These are phyloP conservation scores for Momotus momota DNA, from an alignment of 2,797 vertebrate genomes.

Conservation along the genomic window DNA sequence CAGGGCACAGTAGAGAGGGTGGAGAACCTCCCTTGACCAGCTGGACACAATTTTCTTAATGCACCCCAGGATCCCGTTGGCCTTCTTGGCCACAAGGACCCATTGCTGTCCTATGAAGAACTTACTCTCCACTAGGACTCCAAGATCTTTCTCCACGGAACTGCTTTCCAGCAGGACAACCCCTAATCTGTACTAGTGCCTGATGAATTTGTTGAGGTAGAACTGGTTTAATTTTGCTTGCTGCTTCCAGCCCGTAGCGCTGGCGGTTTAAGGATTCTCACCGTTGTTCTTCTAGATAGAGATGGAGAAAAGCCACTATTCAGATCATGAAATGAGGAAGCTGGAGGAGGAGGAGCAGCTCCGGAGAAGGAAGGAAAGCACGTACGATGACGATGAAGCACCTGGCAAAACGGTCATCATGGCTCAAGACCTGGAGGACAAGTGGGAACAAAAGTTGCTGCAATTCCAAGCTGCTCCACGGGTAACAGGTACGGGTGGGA, in stretches of 20 bases:
- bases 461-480: constrained; percentile 79
- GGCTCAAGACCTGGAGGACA: constrained; percentile 90
- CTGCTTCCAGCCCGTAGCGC: fast-evolving
- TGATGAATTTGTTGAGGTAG: fast-evolving
- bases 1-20: no score
- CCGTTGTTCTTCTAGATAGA: constrained; percentile 81
- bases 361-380: constrained; percentile 79
- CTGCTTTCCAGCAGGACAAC: no score
- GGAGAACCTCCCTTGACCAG: no score
- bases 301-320: constrained; percentile 88
- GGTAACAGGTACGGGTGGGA: constrained; percentile 79
- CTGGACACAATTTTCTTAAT: no score
- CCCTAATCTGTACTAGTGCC: no score
- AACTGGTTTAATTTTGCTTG: background rate
- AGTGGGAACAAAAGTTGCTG: constrained; percentile 91
- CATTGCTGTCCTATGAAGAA: no score
- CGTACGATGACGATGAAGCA: constrained; percentile 78
- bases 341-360: constrained; percentile 84
- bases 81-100: no score
- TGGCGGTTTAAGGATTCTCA: background rate
- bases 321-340: constrained; percentile 89
- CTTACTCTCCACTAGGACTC: no score
- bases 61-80: no score
- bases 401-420: constrained; percentile 80
- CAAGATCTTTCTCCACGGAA: no score